Conservation (phyloP, 2,113 vertebrate species). For the Eublepharis macularius region DNA sequence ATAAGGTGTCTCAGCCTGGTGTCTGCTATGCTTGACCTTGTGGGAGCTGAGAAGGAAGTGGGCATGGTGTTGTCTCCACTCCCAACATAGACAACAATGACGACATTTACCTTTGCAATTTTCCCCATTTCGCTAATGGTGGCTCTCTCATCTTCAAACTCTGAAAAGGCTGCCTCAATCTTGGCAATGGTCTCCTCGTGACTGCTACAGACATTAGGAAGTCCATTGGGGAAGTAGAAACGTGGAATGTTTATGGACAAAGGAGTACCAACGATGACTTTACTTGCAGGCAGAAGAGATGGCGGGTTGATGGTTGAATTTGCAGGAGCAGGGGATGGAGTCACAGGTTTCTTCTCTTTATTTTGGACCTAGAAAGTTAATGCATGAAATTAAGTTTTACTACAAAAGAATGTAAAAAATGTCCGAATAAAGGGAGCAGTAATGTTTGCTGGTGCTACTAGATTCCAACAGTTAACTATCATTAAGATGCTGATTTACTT, state of each 20-base stretch:
- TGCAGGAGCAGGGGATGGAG: conserved; percentile 77
- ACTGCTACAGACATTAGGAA: conserved; percentile 83
- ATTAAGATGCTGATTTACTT: neutral
- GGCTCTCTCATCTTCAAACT: conserved; percentile 92
- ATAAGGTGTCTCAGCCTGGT: too few species aligned
- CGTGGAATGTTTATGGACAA: conserved; percentile 96
- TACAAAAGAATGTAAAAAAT: neutral
- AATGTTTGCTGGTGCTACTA: neutral
- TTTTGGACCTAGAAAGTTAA: conserved; percentile 85
- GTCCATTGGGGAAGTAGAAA: conserved; percentile 97
- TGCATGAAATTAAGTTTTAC: conserved; percentile 40
- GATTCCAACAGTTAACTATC: neutral
- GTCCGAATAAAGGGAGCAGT: neutral
- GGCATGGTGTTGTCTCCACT: too few species aligned
- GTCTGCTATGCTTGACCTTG: too few species aligned
- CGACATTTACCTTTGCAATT: conserved; percentile 89
- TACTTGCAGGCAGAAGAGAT: conserved; percentile 82
- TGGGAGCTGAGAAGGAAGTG: too few species aligned
- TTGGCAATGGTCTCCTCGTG: conserved; percentile 85
- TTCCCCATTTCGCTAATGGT: conserved; percentile 95
- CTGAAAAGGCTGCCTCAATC: conserved; percentile 85
- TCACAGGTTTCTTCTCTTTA: conserved; percentile 94
- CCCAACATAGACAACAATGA: too few species aligned
- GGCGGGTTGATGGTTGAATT: conserved; percentile 68
- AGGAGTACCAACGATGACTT: conserved; percentile 77